A percentile compares a stretch with the other conserved stretches of the same genome.
These are phyloP conservation scores for Pachycephus smyrnensis DNA, from an alignment of 2,888 invertebrate species.

Conservation along the genomic window DNA sequence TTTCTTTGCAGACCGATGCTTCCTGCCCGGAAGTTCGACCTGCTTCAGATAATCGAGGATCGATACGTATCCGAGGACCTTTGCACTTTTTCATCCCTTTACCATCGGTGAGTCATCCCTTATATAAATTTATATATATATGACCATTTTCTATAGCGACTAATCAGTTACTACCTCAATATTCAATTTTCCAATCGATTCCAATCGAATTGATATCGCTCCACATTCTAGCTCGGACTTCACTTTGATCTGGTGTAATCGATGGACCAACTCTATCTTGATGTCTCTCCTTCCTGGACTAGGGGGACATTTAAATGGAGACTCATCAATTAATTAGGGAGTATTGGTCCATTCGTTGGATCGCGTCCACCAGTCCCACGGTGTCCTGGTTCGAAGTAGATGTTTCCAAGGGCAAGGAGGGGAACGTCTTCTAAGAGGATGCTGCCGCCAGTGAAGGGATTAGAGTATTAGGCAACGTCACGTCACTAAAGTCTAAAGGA, in stretches of 20 bases:
- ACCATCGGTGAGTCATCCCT: slow-evolving; percentile 60
- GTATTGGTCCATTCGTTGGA: slow-evolving; percentile 34
- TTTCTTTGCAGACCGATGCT: slow-evolving; percentile 68
- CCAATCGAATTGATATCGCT: not conserved
- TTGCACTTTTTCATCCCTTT: slow-evolving; percentile 46
- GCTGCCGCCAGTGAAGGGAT: slow-evolving; percentile 55
- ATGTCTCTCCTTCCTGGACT: not conserved
- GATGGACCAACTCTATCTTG: not conserved
- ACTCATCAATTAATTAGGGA: slow-evolving; percentile 62
- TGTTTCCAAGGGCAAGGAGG: not conserved
- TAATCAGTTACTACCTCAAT: not conserved
- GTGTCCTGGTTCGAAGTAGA: not conserved
- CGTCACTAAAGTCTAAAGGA: slow-evolving; percentile 63
- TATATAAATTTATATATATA: slow-evolving; percentile 20
- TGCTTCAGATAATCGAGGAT: slow-evolving; percentile 43
- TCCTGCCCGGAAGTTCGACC: slow-evolving; percentile 9
- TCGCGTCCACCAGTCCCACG: not conserved
- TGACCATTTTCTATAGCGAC: not conserved
- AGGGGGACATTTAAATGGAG: slow-evolving; percentile 44
- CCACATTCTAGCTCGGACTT: not conserved
- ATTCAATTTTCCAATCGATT: not conserved
- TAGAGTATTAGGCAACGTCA: slow-evolving; percentile 66
- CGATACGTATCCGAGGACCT: slow-evolving; percentile 45
- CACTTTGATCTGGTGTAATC: not conserved
- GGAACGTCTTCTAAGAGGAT: slow-evolving; percentile 37